phyloP scores from a whole-genome alignment of 1,140 invertebrate species.

The Atta colombica region DNA sequence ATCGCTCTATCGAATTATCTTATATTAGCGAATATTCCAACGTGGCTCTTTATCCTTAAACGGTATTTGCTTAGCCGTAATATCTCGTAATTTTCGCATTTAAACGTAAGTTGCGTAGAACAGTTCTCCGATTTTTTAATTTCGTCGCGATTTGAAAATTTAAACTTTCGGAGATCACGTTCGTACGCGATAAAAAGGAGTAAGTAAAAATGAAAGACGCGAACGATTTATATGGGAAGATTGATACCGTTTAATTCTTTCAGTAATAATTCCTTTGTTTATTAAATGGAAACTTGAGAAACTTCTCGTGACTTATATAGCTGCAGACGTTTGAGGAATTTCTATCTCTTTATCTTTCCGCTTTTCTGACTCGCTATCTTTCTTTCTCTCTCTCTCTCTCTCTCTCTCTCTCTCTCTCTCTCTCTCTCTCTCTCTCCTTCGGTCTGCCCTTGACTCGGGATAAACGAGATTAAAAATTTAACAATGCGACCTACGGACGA shows the following conservation, averaged over 20 bases:
- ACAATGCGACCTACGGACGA: constrained; percentile 58
- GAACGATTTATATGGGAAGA: too few relatives aligned
- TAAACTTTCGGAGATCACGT: background rate
- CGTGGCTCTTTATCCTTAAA: background rate
- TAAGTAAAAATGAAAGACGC: background rate
- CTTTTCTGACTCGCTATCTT: constrained; percentile 22
- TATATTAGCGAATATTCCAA: constrained; percentile 1
- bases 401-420: too few relatives aligned
- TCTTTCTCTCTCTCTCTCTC: background rate
- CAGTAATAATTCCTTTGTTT: constrained; percentile 18
- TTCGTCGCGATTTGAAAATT: background rate
- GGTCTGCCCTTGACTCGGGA: constrained; percentile 54
- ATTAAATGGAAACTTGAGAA: background rate
- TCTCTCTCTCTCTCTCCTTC: too few relatives aligned
- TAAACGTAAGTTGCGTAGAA: background rate
- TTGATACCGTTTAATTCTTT: background rate
- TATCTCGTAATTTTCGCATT: too few relatives aligned
- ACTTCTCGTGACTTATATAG: constrained; percentile 11
- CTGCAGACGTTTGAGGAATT: constrained; percentile 30
- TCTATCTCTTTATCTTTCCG: constrained; percentile 13
- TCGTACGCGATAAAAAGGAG: background rate
- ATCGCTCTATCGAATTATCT: constrained; percentile 20
- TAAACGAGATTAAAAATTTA: constrained; percentile 64
- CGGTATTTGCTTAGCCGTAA: background rate
- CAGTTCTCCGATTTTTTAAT: background rate